Evolutionary conservation across 2,888 invertebrate species (phyloP), one percentile per base, ranked within the genome.

Genomic region (Cephus sareptanus): DNA sequence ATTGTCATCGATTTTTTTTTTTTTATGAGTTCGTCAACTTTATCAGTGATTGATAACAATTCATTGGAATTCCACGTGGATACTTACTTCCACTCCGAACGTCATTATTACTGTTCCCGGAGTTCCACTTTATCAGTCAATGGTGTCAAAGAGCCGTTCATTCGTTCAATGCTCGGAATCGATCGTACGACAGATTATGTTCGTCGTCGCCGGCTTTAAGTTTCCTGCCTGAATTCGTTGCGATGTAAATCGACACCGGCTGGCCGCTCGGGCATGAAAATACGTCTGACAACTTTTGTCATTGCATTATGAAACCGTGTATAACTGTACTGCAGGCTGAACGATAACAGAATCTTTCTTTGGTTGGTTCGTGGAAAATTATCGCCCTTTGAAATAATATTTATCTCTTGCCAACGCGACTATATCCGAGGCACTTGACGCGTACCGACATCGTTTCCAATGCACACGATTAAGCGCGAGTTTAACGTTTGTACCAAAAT

Each of bases 111-210:
- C 56, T 56, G 31, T 71, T 71, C 71, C 31, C 71, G 34, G 71
- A 56, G 71, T 71, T 71, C 71, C 31, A 71, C 71, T 71, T 71
- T 71, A 71, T 71, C 71, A 34, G 71, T 31, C 33, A 71, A 71
- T 34, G 71, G 34, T 71, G 71, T 71, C 71, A 71, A 71, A 71
- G 71, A 71, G 71, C 71, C 34, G 71, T 71, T 71, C 71, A 9
- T 71, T 34, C 71, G 71, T 56, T 56, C 56, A 23, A 56, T 56
- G 56, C 23, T 56, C 23, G 56, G 56, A 9, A 56, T 56, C 56
- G 56, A 56, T 56, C 56, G 56, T 56, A 56, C 23, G 56, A 56
- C 56, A 56, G 56, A 56, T 56, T 56, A 56, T 56, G 56, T 56
- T 56, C 56, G 56, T 56, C 56, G 56, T 56, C 56, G 56, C 23